A percentile compares a stretch with the other conserved stretches of the same genome.
Conservation (phyloP, 2,888 invertebrate genomes). For the Strigamia maritima region DNA sequence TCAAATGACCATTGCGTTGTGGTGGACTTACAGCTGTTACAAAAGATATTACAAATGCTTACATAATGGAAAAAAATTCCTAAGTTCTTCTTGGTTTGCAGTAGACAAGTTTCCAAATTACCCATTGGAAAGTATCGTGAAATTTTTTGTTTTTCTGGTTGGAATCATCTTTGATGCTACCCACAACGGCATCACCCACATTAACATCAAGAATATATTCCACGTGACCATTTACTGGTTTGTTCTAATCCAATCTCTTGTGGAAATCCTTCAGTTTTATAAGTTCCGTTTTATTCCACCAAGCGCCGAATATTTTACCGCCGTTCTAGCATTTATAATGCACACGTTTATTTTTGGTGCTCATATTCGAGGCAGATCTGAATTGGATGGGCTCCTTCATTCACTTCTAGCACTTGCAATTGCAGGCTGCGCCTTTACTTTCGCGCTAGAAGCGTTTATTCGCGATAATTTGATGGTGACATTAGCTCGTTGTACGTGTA, state of each 20-base stretch:
- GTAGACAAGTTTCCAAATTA: background rate
- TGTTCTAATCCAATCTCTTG: constrained; percentile 49
- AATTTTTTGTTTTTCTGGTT: constrained; percentile 40
- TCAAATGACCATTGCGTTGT: background rate
- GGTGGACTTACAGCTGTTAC: background rate
- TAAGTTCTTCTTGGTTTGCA: background rate
- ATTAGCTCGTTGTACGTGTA: constrained; percentile 51
- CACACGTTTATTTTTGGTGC: constrained; percentile 55
- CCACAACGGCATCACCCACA: constrained; percentile 49
- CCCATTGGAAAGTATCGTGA: background rate
- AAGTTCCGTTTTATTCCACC: constrained; percentile 49
- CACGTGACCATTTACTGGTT: background rate
- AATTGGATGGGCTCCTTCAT: constrained; percentile 48
- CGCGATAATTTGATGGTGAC: constrained; percentile 51
- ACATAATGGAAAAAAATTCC: background rate
- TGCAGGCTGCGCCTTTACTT: constrained; percentile 48
- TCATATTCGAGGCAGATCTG: constrained; percentile 55
- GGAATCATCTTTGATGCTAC: constrained; percentile 51
- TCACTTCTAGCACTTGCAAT: constrained; percentile 53
- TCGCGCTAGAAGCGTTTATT: constrained; percentile 51
- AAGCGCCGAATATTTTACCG: constrained; percentile 53
- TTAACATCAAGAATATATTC: constrained; percentile 53
- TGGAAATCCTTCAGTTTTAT: constrained; percentile 52
- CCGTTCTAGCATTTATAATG: constrained; percentile 52
- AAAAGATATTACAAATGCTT: background rate